Evolutionary conservation across 2,113 vertebrate genomes (phyloP), one percentile per base, ranked within the genome.

Genomic region (Hepsetus odoe): DNA sequence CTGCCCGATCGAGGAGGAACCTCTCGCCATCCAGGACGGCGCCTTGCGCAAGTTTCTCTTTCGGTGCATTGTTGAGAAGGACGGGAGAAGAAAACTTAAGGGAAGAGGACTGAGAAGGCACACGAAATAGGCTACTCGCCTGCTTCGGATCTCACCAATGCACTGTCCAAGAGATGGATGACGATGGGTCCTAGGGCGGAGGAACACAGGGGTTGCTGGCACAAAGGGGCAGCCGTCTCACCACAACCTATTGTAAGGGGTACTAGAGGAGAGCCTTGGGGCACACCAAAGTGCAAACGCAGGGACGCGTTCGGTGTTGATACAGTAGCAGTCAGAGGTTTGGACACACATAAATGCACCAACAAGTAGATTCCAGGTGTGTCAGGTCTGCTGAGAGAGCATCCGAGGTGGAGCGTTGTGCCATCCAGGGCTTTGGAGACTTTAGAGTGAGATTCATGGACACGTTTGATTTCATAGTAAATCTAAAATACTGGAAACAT

Each of bases 101-200:
- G 85, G 80, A 83, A 61, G n/a, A 59, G 16, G 82, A 84, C 84
- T 83, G 85, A 85, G 87, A 93, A 94, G 92, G 92, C 91, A 94
- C 91, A 91, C 90, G 90, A 89, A 85, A 89, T 80, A 87, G 89
- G 89, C 90, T 87, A 88, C 88, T 90, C 85, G 85, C 87, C 88
- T 83, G 84, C 79, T 81, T 88, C 82, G 74, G 40, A 88, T 83
- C 83, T 76, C 67, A 51, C 44, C 89, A 85, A 89, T 82, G 85
- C 87, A 90, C 82, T 77, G 82, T 32, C 40, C 0, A 18, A 64
- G 58, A 89, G 75, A 82, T 77, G 44, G 22, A 55, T 76, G 80
- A 80, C 73, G 64, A 81, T 58, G 72, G 72, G 82, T 81, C 82
- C 77, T 75, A 82, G 72, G 76, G 65, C 70, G 74, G 84, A 85